These are phyloP conservation scores for Euwallacea fornicatus DNA, from an alignment of 1,140 invertebrate genomes.

Conservation along the genomic window DNA sequence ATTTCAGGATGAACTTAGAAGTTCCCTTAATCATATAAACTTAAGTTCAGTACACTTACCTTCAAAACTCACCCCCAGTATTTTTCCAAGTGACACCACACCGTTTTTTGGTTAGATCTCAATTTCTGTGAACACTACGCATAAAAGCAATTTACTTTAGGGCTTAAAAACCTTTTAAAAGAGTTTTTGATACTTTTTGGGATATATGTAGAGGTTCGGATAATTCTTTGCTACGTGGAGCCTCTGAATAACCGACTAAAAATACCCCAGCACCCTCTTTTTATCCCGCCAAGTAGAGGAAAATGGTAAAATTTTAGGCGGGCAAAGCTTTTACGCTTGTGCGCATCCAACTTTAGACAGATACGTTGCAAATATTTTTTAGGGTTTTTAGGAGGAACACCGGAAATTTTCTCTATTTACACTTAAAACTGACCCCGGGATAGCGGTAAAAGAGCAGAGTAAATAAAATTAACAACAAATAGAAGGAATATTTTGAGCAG, in stretches of 20 bases:
- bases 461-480: background rate
- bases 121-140: conserved; percentile 8
- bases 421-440: background rate
- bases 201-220: conserved; percentile 11
- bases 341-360: conserved; percentile 33
- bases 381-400: background rate
- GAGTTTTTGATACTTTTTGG: background rate
- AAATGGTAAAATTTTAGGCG: conserved; percentile 39
- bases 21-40: conserved; percentile 1
- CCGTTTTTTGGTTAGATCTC: conserved; percentile 18
- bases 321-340: conserved; percentile 30
- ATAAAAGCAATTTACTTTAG: conserved; percentile 17
- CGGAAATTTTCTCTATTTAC: background rate
- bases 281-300: conserved; percentile 38
- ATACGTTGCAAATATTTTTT: conserved; percentile 17
- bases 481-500: conserved; percentile 21
- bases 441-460: background rate
- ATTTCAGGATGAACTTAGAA: background rate
- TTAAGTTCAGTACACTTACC: conserved; percentile 23
- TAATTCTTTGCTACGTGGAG: conserved; percentile 33
- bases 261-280: conserved; percentile 38
- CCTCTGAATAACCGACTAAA: conserved; percentile 36
- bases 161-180: background rate
- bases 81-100: conserved; percentile 15
- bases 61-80: conserved; percentile 8